A percentile compares a stretch with the other conserved stretches of the same genome.
phyloP scores from a whole-genome alignment of 2,113 vertebrate genomes.

The Oncorhynchus gorbuscha region DNA sequence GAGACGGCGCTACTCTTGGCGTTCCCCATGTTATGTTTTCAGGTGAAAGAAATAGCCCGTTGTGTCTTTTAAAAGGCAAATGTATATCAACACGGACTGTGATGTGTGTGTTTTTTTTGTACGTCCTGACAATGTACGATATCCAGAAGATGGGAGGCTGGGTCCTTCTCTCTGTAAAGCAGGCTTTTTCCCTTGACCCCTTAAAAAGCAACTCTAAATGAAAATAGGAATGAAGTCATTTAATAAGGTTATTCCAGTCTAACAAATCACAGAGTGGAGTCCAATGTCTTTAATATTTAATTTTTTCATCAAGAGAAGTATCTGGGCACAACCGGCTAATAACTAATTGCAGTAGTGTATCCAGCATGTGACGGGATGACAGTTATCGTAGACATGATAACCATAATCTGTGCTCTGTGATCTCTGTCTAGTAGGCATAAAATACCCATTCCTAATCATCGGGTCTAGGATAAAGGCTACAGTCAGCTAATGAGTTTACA shows the following conservation, averaged over 20 bases:
- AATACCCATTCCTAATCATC: not conserved
- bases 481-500: no score
- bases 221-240: not conserved
- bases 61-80: not conserved
- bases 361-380: no score
- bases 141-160: no score
- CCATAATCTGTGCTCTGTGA: no score
- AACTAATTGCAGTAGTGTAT: no score
- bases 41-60: no score
- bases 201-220: not conserved
- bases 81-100: not conserved
- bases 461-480: no score
- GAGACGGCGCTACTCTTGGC: conserved; percentile 64
- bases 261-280: not conserved
- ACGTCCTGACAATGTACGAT: no score
- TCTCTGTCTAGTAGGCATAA: not conserved
- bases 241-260: not conserved
- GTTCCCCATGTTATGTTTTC: conserved; percentile 69
- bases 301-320: no score
- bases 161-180: not conserved
- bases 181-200: not conserved
- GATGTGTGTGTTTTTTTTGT: not conserved
- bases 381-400: no score
- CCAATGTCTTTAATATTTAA: no score
- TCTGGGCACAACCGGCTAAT: no score